A percentile compares a stretch with the other conserved stretches of the same genome.
phyloP scores from a whole-genome alignment of 2,797 vertebrate species.

The Oceanodroma leucorhoa region DNA sequence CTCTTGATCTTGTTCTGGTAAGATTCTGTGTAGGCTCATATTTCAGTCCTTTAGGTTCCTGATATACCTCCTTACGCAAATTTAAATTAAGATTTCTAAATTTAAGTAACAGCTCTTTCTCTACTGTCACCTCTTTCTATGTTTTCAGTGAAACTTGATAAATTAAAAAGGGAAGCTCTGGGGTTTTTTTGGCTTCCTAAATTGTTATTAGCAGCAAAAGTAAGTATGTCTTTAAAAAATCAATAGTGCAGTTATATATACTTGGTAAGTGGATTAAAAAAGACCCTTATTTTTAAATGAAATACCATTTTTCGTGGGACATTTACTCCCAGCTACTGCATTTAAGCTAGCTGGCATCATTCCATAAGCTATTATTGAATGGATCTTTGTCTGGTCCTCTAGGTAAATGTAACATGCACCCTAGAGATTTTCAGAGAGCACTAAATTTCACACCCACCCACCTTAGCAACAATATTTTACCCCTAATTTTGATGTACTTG shows the following conservation, averaged over 20 bases:
- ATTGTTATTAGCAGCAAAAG: not conserved
- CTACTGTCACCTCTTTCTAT: not conserved
- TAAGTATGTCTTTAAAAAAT: not conserved
- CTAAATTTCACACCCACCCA: not conserved
- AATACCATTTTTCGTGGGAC: not conserved
- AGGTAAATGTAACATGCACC: not conserved
- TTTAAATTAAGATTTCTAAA: not conserved
- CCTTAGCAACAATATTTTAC: not conserved
- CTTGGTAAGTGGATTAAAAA: not conserved
- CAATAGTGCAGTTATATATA: not conserved
- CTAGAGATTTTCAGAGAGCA: not conserved
- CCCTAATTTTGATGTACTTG: not conserved
- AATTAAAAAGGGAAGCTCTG: not conserved
- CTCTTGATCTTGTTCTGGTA: not conserved
- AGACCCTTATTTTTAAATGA: not conserved
- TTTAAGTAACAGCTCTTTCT: not conserved
- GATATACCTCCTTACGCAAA: not conserved
- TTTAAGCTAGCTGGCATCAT: not conserved
- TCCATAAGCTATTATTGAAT: not conserved
- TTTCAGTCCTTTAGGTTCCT: not conserved
- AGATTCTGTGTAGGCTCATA: not conserved
- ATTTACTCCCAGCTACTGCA: not conserved
- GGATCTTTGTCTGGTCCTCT: not conserved
- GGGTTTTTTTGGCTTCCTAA: not conserved
- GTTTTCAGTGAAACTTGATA: not conserved